Percentiles rank a stretch among this genome's conserved stretches.
Evolutionary conservation across 2,113 vertebrate species (phyloP).

Genomic region (Myotis yumanensis): DNA sequence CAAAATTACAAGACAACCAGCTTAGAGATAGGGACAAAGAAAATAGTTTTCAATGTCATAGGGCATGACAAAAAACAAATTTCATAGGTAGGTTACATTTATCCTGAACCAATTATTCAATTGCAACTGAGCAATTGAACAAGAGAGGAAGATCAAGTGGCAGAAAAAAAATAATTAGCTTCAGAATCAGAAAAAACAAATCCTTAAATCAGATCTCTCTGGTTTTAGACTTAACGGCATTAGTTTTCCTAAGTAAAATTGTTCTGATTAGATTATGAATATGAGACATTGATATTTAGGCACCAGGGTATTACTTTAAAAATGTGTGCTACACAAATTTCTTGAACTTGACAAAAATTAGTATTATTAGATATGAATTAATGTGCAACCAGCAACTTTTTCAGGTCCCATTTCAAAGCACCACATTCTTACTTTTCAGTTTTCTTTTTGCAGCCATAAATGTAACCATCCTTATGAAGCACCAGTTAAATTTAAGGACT

Average conservation of each 20-base stretch:
- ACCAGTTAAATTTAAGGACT: not conserved
- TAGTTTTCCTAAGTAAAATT: not conserved
- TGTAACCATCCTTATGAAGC: not conserved
- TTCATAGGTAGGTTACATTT: conserved; percentile 46
- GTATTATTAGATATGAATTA: not conserved
- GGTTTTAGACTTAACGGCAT: not conserved
- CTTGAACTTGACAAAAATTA: not conserved
- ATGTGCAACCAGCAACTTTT: not conserved
- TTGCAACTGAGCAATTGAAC: conserved; percentile 40
- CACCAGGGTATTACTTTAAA: not conserved
- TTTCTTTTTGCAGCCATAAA: not conserved
- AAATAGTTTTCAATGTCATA: conserved; percentile 60
- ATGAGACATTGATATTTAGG: not conserved
- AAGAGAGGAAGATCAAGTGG: not conserved
- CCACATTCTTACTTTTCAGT: not conserved
- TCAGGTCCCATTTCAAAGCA: not conserved
- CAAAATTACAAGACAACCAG: conserved; percentile 68
- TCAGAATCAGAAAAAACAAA: not conserved
- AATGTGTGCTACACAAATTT: not conserved
- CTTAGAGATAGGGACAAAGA: conserved; percentile 64
- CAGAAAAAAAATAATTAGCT: not conserved
- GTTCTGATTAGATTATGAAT: conserved; percentile 1
- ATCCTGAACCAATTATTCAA: conserved; percentile 20
- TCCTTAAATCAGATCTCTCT: not conserved
- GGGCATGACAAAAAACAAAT: conserved; percentile 67